Evolutionary conservation across 2,888 invertebrate genomes (phyloP).

Genomic region (Agapostemon virescens): DNA sequence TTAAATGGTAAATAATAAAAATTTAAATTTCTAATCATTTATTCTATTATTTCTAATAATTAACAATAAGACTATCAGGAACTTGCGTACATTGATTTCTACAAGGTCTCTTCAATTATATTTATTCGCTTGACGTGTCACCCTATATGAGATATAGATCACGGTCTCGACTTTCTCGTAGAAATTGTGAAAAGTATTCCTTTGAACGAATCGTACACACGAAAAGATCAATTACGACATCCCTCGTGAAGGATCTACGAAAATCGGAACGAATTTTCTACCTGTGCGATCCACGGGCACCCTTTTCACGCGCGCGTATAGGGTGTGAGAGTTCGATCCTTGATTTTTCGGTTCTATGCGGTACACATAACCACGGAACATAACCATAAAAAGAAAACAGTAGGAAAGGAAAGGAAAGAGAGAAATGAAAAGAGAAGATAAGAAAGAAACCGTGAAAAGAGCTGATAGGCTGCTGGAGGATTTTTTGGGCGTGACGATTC

Average conservation of each 20-base stretch:
- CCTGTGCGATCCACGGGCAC: conserved; percentile 32
- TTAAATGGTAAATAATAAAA: too few relatives aligned
- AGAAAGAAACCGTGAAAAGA: conserved; percentile 51
- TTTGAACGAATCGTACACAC: not conserved
- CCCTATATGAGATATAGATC: too few relatives aligned
- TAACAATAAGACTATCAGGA: too few relatives aligned
- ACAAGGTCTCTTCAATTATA: too few relatives aligned
- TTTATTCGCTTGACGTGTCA: too few relatives aligned
- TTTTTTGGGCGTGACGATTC: conserved; percentile 79
- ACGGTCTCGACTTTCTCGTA: too few relatives aligned
- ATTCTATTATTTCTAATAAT: too few relatives aligned
- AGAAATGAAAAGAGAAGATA: conserved; percentile 27
- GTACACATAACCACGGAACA: not conserved
- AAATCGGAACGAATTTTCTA: conserved; percentile 29
- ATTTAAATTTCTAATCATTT: too few relatives aligned
- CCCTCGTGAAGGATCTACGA: not conserved
- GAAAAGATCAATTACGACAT: not conserved
- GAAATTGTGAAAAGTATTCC: not conserved
- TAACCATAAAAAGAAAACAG: not conserved
- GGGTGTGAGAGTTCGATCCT: conserved; percentile 31
- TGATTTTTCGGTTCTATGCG: conserved; percentile 46
- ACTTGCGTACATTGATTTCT: too few relatives aligned
- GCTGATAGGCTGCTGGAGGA: conserved; percentile 57
- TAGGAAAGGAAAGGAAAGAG: not conserved
- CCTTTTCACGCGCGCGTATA: conserved; percentile 8